Evolutionary conservation across 2,797 vertebrate genomes (phyloP), one percentile per base, ranked within the genome.

Genomic region (Phataginus tetradactyla): DNA sequence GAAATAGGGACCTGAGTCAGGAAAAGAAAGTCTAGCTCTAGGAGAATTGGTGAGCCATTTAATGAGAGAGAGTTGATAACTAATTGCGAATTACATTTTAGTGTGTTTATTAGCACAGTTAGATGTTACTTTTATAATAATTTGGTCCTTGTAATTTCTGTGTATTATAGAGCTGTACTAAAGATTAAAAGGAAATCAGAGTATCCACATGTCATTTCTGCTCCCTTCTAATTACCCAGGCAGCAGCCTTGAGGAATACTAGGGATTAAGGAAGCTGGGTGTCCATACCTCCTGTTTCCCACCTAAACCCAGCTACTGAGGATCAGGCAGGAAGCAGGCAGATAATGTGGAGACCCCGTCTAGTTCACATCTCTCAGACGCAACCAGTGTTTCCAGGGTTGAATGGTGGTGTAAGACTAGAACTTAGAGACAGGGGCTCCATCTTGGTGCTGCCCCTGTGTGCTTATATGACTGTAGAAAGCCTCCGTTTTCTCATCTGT

Each of bases 71-170:
- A 29, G 15, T 59, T 75, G 45, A 37, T 61, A 63, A 89, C 13
- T 49, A n/a, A 32, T 37, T 61, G 17, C 42, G 89, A 10, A 55
- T 64, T 69, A n/a, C 1, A 7, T 59, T 68, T 79, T 42, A 42
- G n/a, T 78, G 11, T 68, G 59, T 83, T 90, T 69, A n/a, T 42
- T 92, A 86, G 91, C 86, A 51, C 53, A 45, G 39, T 45, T 81
- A 32, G n/a, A 63, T 72, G 45, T 23, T 90, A 63, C 34, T 83
- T 83, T 86, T 91, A 5, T 74, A 68, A 66, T 94, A 69, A 88
- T 78, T 68, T 96, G n/a, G 13, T 66, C 57, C 37, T 94, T 96
- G 49, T 10, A 81, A 7, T 86, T 93, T 89, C 39, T 91, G 20
- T 61, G 17, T 85, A 12, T 80, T 68, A 17, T n/a, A 18, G 42